Base-by-base conservation (phyloP, 2,888 invertebrate genomes). In the Brachypalpus laphriformis region DNA sequence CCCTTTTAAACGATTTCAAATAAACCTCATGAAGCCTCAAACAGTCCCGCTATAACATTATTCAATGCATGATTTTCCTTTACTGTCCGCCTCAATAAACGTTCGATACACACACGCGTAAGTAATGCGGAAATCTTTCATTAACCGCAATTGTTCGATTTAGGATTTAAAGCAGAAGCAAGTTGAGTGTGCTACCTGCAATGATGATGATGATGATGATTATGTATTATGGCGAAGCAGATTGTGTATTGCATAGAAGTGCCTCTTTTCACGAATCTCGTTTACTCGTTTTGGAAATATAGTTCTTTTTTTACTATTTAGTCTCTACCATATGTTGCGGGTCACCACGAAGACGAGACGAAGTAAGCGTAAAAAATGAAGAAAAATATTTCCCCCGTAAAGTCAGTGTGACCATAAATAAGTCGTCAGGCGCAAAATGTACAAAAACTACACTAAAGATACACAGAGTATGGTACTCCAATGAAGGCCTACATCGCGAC, bases 71-170 rank as follows among this genome's bases (percentile, higher is more conserved):
- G 31, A 45, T 14, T 47, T 28, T 40, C 4, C 31, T 11, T 11
- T 11, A 14, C 8, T 20, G 9, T 45, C 61, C 61, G 8, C 47
- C 31, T 28, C 18, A 28, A 25, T 42, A 56, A 14, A 37, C 34
- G 8, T 47, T 31, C 51, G 18, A 61, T 61, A 31, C 40, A 47
- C 40, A 47, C 57, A 63, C 70, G 20, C 70, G 28, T 31, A 42
- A 70, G 56, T 63, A 72, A 72, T 80, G 78, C 78, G 78, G 78
- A 72, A 71, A 72, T 80, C 56, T 80, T 80, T 80, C 72, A 80
- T 80, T 80, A 80, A 80, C 71, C 78, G 71, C 78, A 80, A 80
- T 72, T 72, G 71, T 72, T 71, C 71, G 78, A 72, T 65, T 80
- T 40, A 65, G 78, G 68, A 78, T 57, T 80, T 65, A 56, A 65